These are phyloP conservation scores for Prionailurus viverrinus DNA, from an alignment of 2,113 vertebrate species.

Conservation along the genomic window DNA sequence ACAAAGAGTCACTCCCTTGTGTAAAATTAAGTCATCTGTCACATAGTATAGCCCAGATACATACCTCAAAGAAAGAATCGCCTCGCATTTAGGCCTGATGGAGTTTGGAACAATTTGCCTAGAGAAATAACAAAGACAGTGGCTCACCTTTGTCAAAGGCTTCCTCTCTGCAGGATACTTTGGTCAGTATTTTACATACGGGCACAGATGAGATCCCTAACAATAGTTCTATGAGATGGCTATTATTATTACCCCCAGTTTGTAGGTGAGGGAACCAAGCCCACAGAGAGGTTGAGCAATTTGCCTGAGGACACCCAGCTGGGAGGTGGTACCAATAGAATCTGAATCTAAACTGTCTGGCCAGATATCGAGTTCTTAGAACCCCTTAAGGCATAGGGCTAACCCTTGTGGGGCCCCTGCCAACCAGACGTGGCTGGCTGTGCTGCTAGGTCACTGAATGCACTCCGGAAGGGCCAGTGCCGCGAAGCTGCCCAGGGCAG, in stretches of 20 bases:
- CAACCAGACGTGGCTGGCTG: rapidly evolving
- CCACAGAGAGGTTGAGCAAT: neutral
- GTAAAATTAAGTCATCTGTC: neutral
- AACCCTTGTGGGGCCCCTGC: neutral
- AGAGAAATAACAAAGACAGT: neutral
- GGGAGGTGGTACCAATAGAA: neutral
- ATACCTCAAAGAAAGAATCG: neutral
- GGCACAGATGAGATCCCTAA: neutral
- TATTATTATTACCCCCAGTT: neutral
- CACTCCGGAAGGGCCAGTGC: rapidly evolving
- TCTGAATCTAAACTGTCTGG: neutral
- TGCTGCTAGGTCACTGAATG: neutral
- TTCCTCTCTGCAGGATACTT: neutral
- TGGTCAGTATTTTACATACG: neutral
- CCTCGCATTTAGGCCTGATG: neutral
- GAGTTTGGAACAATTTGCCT: neutral
- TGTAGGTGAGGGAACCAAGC: neutral
- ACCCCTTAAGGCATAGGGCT: neutral
- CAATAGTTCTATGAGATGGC: neutral
- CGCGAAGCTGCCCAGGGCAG: too few relatives aligned
- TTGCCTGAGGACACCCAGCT: neutral
- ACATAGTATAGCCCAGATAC: neutral
- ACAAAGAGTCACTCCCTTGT: neutral
- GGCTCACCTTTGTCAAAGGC: neutral
- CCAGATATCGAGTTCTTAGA: too few relatives aligned